These are phyloP conservation scores for Diabrotica undecimpunctata DNA, from an alignment of 1,140 invertebrate species.

Conservation along the genomic window DNA sequence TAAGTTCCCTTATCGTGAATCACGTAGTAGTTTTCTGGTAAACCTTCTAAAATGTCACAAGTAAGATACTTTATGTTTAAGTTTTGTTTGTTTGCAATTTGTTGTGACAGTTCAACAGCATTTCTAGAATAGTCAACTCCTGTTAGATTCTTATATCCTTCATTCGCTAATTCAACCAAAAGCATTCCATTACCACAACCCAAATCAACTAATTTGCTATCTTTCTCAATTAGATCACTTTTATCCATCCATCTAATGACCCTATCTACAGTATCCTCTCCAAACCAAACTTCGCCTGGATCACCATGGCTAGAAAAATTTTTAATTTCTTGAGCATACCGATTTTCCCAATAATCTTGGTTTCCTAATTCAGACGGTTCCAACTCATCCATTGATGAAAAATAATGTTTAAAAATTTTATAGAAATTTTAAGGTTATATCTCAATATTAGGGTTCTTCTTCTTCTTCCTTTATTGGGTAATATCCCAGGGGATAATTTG, in stretches of 20 bases:
- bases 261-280: constrained; percentile 72
- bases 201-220: constrained; percentile 61
- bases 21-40: constrained; percentile 56
- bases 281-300: constrained; percentile 92
- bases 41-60: constrained; percentile 56
- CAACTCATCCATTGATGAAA: constrained; percentile 55
- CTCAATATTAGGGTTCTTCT: too few species aligned
- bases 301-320: constrained; percentile 84
- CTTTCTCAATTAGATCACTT: constrained; percentile 45
- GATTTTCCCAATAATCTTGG: constrained; percentile 78
- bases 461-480: too few species aligned
- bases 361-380: constrained; percentile 74
- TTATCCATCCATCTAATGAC: constrained; percentile 65
- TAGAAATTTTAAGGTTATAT: background rate
- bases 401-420: background rate
- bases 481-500: too few species aligned
- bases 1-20: constrained; percentile 91
- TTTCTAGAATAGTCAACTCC: constrained; percentile 83
- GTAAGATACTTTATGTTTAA: constrained; percentile 55
- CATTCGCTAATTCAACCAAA: constrained; percentile 69
- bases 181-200: constrained; percentile 91
- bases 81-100: constrained; percentile 58
- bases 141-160: constrained; percentile 69
- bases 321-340: constrained; percentile 74
- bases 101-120: constrained; percentile 70